Base-by-base conservation (phyloP, 2,113 vertebrate genomes). In the Motacilla tschutschensis region DNA sequence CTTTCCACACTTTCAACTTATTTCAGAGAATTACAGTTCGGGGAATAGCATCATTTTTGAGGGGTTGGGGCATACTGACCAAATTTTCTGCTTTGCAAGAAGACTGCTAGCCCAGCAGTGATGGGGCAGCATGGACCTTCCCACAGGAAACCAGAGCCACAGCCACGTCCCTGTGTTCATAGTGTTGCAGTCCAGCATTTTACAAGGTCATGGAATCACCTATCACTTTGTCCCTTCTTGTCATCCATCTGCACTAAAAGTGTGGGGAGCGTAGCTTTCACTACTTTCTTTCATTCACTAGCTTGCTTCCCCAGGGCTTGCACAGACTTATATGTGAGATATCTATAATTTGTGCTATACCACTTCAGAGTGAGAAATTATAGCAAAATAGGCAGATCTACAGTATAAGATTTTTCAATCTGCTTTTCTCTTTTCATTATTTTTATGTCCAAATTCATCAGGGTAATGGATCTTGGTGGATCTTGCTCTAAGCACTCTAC, bases 101-200 rank as follows among this genome's bases (percentile, higher is more conserved):
- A 59, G 65, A 35, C 20, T 35, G 13, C 20, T 40, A 47, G 18
- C 12, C 20, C 31, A 47, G 24, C 10, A 46, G 17, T 14, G 31
- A 35, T 19, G 4, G 8, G 31, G 46, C 14, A 54, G 13, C 1
- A 0, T 8, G 6, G 28, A 21, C 16, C 9, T 62, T 79, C 26
- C 21, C 6, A 2, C 2, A 2, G 26, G 21, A 86, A 24, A 69
- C 22, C 51, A 77, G 63, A 81, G 20, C 19, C 51, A 14, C 24
- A 19, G 33, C 33, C 1, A 2, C 8, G 9, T 47, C 24, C 48
- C 40, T 12, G 1, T 22, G 25, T 11, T 29, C 40, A 31, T 0
- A 0, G 24, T 21, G 36, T 16, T 55, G 70, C 57, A 78, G 53
- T 22, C 12, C 5, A 12, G 31, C 17, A 46, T 14, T 14, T 25